Percentiles rank a stretch among this genome's conserved stretches.
Conservation (phyloP, 2,888 invertebrate species). For the Scaptomyza tumidula region DNA sequence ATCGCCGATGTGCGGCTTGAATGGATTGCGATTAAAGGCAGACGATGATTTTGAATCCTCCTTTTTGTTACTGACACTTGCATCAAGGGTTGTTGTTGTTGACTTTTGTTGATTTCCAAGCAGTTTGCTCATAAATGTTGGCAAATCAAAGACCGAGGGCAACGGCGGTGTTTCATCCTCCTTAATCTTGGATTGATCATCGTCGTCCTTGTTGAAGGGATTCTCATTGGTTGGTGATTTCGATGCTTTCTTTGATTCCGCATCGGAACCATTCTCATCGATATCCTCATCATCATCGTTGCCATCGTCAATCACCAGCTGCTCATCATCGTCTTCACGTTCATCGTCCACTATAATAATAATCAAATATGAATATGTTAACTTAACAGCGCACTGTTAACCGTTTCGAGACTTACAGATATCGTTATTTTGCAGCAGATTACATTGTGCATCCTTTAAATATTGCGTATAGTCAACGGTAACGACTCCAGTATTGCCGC, state of each 20-base stretch:
- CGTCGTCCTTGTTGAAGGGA: constrained; percentile 2
- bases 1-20: constrained; percentile 55
- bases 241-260: constrained; percentile 36
- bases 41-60: neutral
- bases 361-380: neutral
- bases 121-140: constrained; percentile 70
- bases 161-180: constrained; percentile 49
- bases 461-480: constrained; percentile 84
- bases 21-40: constrained; percentile 53
- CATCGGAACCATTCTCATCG: constrained; percentile 60
- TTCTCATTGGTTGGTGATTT: constrained; percentile 27
- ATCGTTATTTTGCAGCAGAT: constrained; percentile 76
- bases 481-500: constrained; percentile 74
- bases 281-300: constrained; percentile 69
- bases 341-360: constrained; percentile 85
- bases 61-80: constrained; percentile 6
- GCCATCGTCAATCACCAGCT: constrained; percentile 82
- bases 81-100: neutral
- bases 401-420: constrained; percentile 69
- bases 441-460: constrained; percentile 83
- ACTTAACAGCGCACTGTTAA: constrained; percentile 1
- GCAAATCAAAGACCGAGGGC: constrained; percentile 70
- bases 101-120: constrained; percentile 24
- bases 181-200: neutral
- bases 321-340: constrained; percentile 85